Percentiles rank a stretch among this genome's conserved stretches.
Conservation (phyloP, 2,888 invertebrate species). For the Prostheceraeus crozeri region DNA sequence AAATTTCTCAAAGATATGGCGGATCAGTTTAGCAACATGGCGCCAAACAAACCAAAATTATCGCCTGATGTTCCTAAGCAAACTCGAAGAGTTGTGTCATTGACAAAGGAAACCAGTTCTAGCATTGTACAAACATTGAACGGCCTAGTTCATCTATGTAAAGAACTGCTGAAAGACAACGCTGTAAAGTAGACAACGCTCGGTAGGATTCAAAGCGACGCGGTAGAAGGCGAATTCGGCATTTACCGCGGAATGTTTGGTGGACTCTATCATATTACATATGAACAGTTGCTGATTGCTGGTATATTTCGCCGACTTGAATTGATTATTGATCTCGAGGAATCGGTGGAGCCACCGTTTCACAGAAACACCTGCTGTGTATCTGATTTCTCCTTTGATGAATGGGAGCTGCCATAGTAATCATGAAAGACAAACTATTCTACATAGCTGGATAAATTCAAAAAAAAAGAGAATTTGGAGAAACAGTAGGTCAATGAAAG, state of each 20-base stretch:
- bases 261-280: slow-evolving; percentile 25
- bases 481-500: no score
- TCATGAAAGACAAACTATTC: no score
- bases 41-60: slow-evolving; percentile 15
- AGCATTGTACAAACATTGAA: slow-evolving; percentile 25
- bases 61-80: no score
- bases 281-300: slow-evolving; percentile 25
- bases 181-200: slow-evolving; percentile 3
- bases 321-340: slow-evolving; percentile 21
- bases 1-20: slow-evolving; percentile 22
- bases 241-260: slow-evolving; percentile 29
- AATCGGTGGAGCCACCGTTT: slow-evolving; percentile 7
- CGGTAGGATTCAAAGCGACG: slow-evolving; percentile 25
- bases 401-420: no score
- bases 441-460: no score
- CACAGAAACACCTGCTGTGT: slow-evolving; percentile 20
- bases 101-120: slow-evolving; percentile 20
- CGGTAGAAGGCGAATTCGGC: slow-evolving; percentile 26
- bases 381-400: slow-evolving; percentile 17
- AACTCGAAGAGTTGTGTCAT: slow-evolving; percentile 4
- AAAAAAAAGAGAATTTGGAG: no score
- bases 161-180: slow-evolving; percentile 23
- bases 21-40: slow-evolving; percentile 4
- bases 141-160: slow-evolving; percentile 19
- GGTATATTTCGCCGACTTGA: slow-evolving; percentile 15